phyloP scores from a whole-genome alignment of 2,888 invertebrate species.

The Tuberolachnus salignus region DNA sequence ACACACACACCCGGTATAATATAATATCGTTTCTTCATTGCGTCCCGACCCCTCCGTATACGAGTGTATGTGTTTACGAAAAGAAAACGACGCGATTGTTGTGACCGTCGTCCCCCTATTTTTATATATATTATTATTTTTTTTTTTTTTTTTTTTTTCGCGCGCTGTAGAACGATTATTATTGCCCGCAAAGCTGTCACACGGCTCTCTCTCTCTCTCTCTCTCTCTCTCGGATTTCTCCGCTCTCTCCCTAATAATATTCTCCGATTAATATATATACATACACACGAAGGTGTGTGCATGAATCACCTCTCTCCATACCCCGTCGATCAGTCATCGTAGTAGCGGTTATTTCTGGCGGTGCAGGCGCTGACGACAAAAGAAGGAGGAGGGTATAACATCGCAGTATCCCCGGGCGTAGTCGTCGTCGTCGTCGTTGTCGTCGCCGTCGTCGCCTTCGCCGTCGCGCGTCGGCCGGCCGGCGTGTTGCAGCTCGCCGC shows the following conservation, averaged over 20 bases:
- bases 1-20: not conserved
- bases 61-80: not conserved
- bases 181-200: conserved; percentile 56
- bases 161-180: conserved; percentile 36
- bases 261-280: conserved; percentile 47
- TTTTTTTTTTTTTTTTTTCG: too few relatives aligned
- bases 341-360: not conserved
- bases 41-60: conserved; percentile 5
- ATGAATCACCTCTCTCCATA: conserved; percentile 44
- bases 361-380: not conserved
- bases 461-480: too few relatives aligned
- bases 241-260: conserved; percentile 29
- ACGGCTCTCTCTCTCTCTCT: not conserved
- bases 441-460: too few relatives aligned
- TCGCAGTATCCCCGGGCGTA: too few relatives aligned
- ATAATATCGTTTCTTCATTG: conserved; percentile 50
- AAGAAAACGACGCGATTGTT: conserved; percentile 49
- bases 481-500: not conserved
- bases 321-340: conserved; percentile 51
- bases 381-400: not conserved
- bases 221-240: not conserved
- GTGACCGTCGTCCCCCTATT: conserved; percentile 12
- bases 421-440: too few relatives aligned
- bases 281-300: conserved; percentile 17
- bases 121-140: too few relatives aligned